These are phyloP conservation scores for Drosophila histrio DNA, from an alignment of 2,888 invertebrate genomes.

Conservation along the genomic window DNA sequence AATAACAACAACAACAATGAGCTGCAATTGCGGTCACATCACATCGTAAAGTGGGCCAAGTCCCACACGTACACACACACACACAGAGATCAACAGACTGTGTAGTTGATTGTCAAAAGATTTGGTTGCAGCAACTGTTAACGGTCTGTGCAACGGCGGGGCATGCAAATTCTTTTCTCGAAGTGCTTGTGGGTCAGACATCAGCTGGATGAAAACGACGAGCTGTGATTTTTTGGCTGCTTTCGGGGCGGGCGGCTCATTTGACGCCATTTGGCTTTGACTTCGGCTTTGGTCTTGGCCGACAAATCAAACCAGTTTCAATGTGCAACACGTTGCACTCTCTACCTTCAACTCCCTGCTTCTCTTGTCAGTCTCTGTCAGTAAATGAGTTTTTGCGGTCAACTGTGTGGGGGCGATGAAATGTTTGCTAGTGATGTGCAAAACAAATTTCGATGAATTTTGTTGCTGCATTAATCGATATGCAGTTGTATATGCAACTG, in stretches of 20 bases:
- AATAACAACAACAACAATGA: constrained; percentile 19
- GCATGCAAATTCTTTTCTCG: constrained; percentile 58
- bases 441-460: background rate
- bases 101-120: constrained; percentile 31
- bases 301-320: constrained; percentile 63
- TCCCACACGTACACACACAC: constrained; percentile 38
- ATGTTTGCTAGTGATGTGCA: constrained; percentile 1
- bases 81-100: constrained; percentile 3
- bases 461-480: background rate
- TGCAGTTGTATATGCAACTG: background rate
- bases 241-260: constrained; percentile 24
- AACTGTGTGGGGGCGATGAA: constrained; percentile 15
- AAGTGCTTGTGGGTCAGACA: constrained; percentile 65
- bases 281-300: constrained; percentile 33
- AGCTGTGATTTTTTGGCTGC: constrained; percentile 30
- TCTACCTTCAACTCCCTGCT: background rate
- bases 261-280: constrained; percentile 40
- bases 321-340: constrained; percentile 16
- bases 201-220: constrained; percentile 7
- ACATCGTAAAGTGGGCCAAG: constrained; percentile 68
- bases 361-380: constrained; percentile 6
- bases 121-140: constrained; percentile 26
- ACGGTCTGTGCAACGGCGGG: background rate
- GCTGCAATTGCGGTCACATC: constrained; percentile 64
- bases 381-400: constrained; percentile 69